These are phyloP conservation scores for Willisornis vidua DNA, from an alignment of 2,113 vertebrate species.

Conservation along the genomic window DNA sequence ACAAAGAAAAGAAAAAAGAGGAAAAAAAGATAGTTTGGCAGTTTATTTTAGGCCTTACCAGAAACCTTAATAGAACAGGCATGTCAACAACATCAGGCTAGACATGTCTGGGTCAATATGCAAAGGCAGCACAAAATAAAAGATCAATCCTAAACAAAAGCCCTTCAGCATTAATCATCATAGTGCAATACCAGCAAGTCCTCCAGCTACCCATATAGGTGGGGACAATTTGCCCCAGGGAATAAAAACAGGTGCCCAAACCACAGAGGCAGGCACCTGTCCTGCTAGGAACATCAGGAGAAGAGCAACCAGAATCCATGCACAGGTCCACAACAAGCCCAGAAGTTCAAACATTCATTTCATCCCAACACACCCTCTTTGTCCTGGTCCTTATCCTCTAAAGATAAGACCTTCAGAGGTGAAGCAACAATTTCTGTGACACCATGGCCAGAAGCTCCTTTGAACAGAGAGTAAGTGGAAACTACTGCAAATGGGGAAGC, in stretches of 20 bases:
- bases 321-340: neutral
- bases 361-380: neutral
- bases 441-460: neutral
- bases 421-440: neutral
- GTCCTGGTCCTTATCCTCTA: neutral
- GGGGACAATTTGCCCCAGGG: neutral
- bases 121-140: neutral
- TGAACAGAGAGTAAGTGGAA: neutral
- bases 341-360: neutral
- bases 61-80: constrained; percentile 12
- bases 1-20: neutral
- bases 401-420: neutral
- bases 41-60: constrained; percentile 4
- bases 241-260: neutral
- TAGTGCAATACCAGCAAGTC: neutral
- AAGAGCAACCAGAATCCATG: neutral
- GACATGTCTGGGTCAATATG: neutral
- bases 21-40: neutral
- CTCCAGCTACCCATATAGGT: neutral
- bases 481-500: neutral
- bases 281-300: accelerated
- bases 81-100: neutral
- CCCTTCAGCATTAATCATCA: neutral
- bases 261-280: accelerated
- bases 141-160: neutral